Conservation (phyloP, 2,888 invertebrate species). For the Gastracanthus pulcherrimus region DNA sequence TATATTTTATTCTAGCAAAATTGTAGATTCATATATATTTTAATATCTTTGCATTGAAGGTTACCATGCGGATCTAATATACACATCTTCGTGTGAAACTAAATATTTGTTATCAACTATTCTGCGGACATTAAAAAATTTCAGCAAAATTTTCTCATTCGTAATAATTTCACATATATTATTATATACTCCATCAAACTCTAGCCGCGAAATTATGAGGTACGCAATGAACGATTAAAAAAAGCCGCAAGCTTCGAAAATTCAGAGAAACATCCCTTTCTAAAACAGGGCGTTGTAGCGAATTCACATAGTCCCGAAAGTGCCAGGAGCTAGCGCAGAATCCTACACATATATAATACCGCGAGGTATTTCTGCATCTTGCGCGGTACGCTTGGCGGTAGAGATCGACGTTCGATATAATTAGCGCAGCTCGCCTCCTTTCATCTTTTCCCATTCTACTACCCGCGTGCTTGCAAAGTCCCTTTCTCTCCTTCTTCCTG, state of each 20-base stretch:
- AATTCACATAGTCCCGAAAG: slow-evolving; percentile 1
- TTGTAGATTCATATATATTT: no score
- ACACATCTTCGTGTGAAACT: no score
- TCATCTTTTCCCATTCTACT: neutral
- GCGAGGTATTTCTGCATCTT: neutral
- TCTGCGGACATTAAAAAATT: no score
- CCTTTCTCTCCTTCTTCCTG: neutral
- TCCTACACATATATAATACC: neutral
- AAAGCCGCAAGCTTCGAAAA: no score
- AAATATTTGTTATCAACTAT: no score
- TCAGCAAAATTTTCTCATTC: no score
- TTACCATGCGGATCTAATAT: no score
- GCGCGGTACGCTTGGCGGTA: neutral
- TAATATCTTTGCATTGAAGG: no score
- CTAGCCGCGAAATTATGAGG: no score
- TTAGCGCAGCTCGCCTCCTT: slow-evolving; percentile 28
- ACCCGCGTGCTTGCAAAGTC: neutral
- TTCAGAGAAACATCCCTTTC: neutral
- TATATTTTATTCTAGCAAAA: no score
- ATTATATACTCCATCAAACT: no score
- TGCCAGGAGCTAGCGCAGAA: slow-evolving; percentile 29
- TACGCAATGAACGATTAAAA: no score
- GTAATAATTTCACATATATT: neutral
- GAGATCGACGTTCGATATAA: slow-evolving; percentile 56
- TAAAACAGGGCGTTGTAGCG: neutral